Evolutionary conservation across 2,113 vertebrate genomes (phyloP).

Genomic region (Morphnarchus princeps): DNA sequence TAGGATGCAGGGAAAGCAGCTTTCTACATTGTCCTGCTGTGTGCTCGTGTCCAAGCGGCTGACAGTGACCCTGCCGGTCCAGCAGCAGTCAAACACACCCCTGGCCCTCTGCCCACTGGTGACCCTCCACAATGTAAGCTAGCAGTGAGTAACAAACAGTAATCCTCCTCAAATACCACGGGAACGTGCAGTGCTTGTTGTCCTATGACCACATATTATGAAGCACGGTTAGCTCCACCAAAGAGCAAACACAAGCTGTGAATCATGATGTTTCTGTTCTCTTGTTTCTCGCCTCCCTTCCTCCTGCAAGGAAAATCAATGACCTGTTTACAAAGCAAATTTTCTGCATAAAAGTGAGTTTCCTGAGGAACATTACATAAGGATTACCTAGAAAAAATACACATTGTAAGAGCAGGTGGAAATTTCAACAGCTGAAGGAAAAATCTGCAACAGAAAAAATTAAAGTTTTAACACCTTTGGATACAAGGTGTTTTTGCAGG

Average conservation of each 20-base stretch:
- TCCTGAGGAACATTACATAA: neutral
- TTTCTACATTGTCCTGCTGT: neutral
- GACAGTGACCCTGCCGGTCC: neutral
- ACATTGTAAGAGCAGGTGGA: neutral
- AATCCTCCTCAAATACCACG: neutral
- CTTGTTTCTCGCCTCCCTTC: neutral
- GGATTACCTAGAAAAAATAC: neutral
- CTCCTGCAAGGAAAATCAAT: neutral
- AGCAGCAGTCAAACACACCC: neutral
- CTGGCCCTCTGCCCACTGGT: neutral
- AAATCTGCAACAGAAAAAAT: neutral
- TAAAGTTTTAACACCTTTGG: neutral
- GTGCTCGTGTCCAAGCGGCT: rapidly evolving
- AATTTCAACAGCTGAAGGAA: neutral
- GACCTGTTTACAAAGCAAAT: neutral
- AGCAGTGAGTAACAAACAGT: neutral
- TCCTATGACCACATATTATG: rapidly evolving
- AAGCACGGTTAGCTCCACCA: neutral
- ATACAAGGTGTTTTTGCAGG: neutral
- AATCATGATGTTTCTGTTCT: neutral
- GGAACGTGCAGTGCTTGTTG: neutral
- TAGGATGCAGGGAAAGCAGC: neutral
- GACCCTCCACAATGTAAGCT: neutral
- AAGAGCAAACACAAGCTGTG: neutral
- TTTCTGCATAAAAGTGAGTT: neutral